phyloP scores from a whole-genome alignment of 2,113 vertebrate genomes.

The Peromyscus californicus region DNA sequence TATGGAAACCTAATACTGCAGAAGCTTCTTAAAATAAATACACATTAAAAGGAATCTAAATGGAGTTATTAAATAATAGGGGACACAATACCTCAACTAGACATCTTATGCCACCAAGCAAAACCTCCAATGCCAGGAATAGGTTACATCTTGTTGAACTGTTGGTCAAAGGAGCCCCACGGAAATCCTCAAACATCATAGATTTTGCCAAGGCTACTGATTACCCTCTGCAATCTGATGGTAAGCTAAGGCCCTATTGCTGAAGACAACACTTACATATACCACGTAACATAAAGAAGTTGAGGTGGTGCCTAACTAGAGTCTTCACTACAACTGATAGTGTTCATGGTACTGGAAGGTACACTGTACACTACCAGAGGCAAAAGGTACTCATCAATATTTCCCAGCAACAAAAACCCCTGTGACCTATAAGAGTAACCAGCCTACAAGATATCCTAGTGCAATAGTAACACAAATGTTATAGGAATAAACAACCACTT shows the following conservation, averaged over 20 bases:
- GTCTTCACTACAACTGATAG: neutral
- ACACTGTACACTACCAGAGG: neutral
- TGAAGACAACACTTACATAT: neutral
- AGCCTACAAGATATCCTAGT: neutral
- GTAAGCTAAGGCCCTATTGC: neutral
- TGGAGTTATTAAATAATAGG: neutral
- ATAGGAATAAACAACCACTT: neutral
- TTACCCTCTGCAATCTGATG: neutral
- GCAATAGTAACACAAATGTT: neutral
- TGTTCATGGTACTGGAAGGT: neutral
- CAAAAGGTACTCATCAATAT: neutral
- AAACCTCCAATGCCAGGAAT: neutral
- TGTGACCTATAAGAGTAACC: neutral
- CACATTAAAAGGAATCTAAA: neutral
- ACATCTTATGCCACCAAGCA: neutral
- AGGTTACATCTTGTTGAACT: neutral
- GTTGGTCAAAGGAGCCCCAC: neutral
- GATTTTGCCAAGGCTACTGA: neutral
- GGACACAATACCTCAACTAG: neutral
- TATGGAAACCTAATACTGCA: neutral
- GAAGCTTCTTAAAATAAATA: neutral
- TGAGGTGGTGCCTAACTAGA: neutral
- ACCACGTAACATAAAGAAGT: neutral
- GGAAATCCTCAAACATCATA: neutral
- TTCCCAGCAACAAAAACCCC: neutral